Base-by-base conservation (phyloP, 2,797 vertebrate species). In the Tadarida brasiliensis region DNA sequence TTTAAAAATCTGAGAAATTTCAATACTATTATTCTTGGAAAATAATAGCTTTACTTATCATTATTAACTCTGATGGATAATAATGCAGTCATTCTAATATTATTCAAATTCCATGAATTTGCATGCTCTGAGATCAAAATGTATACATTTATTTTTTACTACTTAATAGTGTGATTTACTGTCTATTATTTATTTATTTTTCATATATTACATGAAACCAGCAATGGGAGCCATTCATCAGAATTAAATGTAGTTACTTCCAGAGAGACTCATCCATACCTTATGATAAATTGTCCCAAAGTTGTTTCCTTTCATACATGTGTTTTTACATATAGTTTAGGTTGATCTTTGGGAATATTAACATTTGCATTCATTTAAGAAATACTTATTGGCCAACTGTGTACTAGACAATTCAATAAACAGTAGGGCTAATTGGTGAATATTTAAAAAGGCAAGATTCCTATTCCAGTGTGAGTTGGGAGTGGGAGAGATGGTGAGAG, bases 61-160 rank as follows among this genome's bases (percentile, higher is more conserved):
- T 54, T 76, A 71, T 57, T 56, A 89, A 89, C 1, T 49, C 39
- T 82, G 17, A 73, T 78, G 30, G 65, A 68, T 74, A 84, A 84
- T 83, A 24, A 65, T 76, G 30, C 5, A 82, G 8, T 65, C 57
- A 63, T n/a, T 88, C 1, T 22, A 56, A 47, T 22, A 54, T 70
- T 77, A 78, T 83, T 73, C 59, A 91, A 81, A 70, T 94, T 7
- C 15, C 90, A 63, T 24, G 51, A 7, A 70, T 92, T 85, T 80
- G 8, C 11, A 91, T 44, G 7, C 5, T 95, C 24, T 89, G 22
- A 84, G 22, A 78, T 44, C 16, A 78, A 78, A 82, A 74, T 89
- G 15, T 84, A 57, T 22, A 7, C 7, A 67, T 84, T 17, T 1
- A 49, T n/a, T 96, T 96, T 94, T 94, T 10, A 94, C 28, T 74